Evolutionary conservation across 2,888 invertebrate genomes (phyloP), one percentile per base, ranked within the genome.

Genomic region (Euclidia mi): DNA sequence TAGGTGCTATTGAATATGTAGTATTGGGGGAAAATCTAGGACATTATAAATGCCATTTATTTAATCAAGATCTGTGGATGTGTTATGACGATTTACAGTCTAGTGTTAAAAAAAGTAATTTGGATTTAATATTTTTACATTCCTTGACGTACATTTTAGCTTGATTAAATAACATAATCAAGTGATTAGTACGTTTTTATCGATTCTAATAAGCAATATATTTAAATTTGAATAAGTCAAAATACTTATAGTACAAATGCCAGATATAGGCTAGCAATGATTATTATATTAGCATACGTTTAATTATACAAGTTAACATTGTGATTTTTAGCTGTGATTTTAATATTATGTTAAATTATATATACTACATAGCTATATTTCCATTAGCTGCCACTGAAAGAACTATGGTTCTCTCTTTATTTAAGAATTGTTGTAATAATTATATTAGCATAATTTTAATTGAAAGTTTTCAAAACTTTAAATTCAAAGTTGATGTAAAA

Each of bases 1-100:
- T 48, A 42, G 55, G 47, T 55, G 55, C 55, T 42, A 55, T 55
- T 48, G 55, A 55, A 55, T 55, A 55, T 55, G 55, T 55, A 55
- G 55, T 47, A 42, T 55, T 42, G 35, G 48, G 42, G 37, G 55
- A 35, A 55, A 55, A 47, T 55, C 47, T 55, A 47, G 55, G 47
- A 42, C 55, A 55, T 55, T 55, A 55, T 55, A 55, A 55, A 47
- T 55, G 55, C 55, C 55, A 55, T 48, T 37, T 47, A 47, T 47
- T 55, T 55, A 55, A 47, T 47, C 55, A 55, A 47, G 55, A 55
- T 48, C 47, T 55, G 55, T 55, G 55, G 48, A 47, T 55, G 47
- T 55, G 55, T 55, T 55, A 55, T 48, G 55, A 55, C 42, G 48
- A 55, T 55, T 55, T 56, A 42, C 37, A 44, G 28, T 45, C 52